Base-by-base conservation (phyloP, 2,113 vertebrate species). In the Microcebus tavaratra region DNA sequence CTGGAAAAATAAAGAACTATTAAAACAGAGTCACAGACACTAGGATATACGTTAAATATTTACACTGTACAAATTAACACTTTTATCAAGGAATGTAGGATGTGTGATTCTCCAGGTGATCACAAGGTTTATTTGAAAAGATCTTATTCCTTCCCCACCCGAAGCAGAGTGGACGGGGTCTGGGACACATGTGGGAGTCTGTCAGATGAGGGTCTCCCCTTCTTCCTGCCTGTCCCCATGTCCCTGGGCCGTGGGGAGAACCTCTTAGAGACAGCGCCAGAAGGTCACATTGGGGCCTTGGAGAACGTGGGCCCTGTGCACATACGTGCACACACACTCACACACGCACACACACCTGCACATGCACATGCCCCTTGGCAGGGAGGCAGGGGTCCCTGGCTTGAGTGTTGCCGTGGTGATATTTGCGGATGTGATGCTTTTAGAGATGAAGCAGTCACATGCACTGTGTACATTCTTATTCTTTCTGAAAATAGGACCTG, bases 401-500 rank as follows among this genome's bases (percentile, higher is more conserved):
- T 5, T 70, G 73, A 29, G n/a, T 45, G 48, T 21, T 10, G 2
- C 82, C 13, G 12, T 13, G 45, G 36, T 0, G 11, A 10, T 68
- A 78, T 48, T 59, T 34, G 31, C 6, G 25, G 65, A 36, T 70
- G 57, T 31, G 31, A 65, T 3, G 0, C 17, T 36, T 29, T 15
- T 10, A 20, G 42, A 18, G 34, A 8, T 6, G 18, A 45, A 53
- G 61, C 6, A 27, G n/a, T 50, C 31, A 25, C 6, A 0, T 25
- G 13, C 8, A 4, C 39, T 20, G 25, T 6, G 0, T 34, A 18
- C 13, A 2, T 50, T 7, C 39, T 45, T 55, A 3, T 27, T 8
- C 7, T 53, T 53, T 78, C 79, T n/a, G n/a, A 78, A 67, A 48
- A 68, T 3, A 61, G 21, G 34, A n/a, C 39, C 75, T 39, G 57